phyloP scores from a whole-genome alignment of 2,113 vertebrate species.

The Cepphus grylle region DNA sequence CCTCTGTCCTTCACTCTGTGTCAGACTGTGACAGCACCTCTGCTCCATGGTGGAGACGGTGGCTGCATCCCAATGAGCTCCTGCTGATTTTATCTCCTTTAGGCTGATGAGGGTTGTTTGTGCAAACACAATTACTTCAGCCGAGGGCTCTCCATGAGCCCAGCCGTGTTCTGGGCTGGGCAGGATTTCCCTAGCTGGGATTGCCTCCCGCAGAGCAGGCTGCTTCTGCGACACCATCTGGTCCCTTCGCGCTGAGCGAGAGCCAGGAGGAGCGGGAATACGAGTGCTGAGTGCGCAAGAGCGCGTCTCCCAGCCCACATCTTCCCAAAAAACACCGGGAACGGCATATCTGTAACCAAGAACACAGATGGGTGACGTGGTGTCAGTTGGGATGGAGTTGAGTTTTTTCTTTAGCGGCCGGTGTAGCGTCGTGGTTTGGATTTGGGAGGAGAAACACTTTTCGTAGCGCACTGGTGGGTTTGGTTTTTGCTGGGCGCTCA shows the following conservation, averaged over 20 bases:
- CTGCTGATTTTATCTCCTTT: neutral
- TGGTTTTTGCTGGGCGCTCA: neutral
- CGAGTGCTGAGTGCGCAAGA: neutral
- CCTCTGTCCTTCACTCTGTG: neutral
- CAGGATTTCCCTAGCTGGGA: neutral
- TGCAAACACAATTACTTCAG: neutral
- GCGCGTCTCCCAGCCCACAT: neutral
- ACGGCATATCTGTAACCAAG: rapidly evolving
- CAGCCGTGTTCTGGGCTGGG: neutral
- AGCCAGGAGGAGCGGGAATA: neutral
- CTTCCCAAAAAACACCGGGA: neutral
- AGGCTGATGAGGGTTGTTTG: neutral
- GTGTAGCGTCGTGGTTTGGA: neutral
- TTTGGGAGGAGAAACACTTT: neutral
- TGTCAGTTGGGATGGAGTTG: neutral
- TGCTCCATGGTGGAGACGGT: neutral
- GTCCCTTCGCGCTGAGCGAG: neutral
- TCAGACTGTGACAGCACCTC: neutral
- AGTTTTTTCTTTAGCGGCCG: neutral
- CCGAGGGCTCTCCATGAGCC: neutral
- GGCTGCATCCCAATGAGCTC: neutral
- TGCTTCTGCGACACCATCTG: neutral
- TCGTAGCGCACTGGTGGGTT: too few relatives aligned
- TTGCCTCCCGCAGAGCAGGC: neutral
- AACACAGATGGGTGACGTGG: neutral